phyloP scores from a whole-genome alignment of 1,140 invertebrate species.

The Polyergus mexicanus region DNA sequence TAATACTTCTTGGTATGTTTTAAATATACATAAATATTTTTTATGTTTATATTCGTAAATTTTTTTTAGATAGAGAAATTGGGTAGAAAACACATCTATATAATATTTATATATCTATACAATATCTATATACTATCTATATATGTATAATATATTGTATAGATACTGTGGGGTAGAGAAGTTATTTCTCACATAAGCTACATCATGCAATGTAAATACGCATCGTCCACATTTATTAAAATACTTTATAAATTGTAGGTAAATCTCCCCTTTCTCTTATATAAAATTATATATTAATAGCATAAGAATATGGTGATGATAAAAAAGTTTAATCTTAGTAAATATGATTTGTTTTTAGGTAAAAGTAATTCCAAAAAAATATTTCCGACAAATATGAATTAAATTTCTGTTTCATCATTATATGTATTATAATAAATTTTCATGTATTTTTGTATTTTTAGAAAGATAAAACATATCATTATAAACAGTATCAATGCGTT shows the following conservation, averaged over 20 bases:
- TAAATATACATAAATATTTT: conserved; percentile 22
- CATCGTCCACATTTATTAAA: conserved; percentile 22
- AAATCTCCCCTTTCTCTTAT: background rate
- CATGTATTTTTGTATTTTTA: conserved; percentile 29
- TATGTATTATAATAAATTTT: conserved; percentile 33
- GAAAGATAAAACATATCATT: conserved; percentile 17
- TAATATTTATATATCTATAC: too few relatives aligned
- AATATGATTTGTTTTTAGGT: conserved; percentile 18
- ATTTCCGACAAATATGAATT: background rate
- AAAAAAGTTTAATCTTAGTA: conserved; percentile 7
- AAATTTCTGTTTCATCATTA: conserved; percentile 12
- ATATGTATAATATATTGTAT: too few relatives aligned
- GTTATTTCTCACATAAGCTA: conserved; percentile 11
- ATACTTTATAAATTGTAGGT: conserved; percentile 2
- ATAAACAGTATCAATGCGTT: conserved; percentile 1
- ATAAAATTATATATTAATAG: conserved; percentile 33
- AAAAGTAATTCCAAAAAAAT: conserved; percentile 3
- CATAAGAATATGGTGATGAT: background rate
- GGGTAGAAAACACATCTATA: background rate
- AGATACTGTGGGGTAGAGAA: background rate
- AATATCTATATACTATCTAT: too few relatives aligned
- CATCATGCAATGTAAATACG: conserved; percentile 19
- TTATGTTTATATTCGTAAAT: conserved; percentile 14
- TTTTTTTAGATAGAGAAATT: conserved; percentile 5
- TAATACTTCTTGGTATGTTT: conserved; percentile 7